phyloP scores from a whole-genome alignment of 2,888 invertebrate genomes.

The Megastigmus dorsalis region DNA sequence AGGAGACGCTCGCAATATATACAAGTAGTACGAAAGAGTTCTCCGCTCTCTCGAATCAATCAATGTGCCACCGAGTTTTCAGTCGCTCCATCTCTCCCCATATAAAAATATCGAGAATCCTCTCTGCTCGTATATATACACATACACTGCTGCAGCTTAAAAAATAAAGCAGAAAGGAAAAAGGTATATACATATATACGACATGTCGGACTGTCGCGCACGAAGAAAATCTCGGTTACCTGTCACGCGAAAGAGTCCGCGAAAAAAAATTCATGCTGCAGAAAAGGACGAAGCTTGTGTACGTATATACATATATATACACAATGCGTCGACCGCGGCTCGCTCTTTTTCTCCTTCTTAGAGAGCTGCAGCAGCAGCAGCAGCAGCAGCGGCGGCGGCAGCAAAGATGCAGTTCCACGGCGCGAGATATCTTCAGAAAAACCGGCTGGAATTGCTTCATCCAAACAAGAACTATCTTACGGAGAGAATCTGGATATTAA shows the following conservation, averaged over 20 bases:
- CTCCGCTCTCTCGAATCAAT: constrained; percentile 7
- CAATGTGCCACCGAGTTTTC: not conserved
- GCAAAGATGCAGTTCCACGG: constrained; percentile 15
- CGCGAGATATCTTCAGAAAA: constrained; percentile 61
- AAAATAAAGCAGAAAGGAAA: too few relatives aligned
- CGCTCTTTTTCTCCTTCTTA: not conserved
- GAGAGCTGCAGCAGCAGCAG: not conserved
- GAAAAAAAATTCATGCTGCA: too few relatives aligned
- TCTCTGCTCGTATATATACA: too few relatives aligned
- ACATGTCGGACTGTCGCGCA: not conserved
- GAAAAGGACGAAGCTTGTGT: not conserved
- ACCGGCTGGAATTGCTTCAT: constrained; percentile 71
- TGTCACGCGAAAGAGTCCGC: too few relatives aligned
- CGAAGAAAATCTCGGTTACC: constrained; percentile 5
- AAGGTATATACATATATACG: not conserved
- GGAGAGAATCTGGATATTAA: constrained; percentile 70
- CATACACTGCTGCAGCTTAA: too few relatives aligned
- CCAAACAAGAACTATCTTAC: constrained; percentile 68
- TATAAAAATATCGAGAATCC: constrained; percentile 11
- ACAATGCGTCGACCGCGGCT: constrained; percentile 4
- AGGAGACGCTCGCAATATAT: too few relatives aligned
- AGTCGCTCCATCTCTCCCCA: too few relatives aligned
- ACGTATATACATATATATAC: not conserved
- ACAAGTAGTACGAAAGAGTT: constrained; percentile 19
- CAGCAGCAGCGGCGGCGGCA: not conserved